Conservation (phyloP, 92 coral and sea anemone species). For the Epizoanthus ramosus region DNA sequence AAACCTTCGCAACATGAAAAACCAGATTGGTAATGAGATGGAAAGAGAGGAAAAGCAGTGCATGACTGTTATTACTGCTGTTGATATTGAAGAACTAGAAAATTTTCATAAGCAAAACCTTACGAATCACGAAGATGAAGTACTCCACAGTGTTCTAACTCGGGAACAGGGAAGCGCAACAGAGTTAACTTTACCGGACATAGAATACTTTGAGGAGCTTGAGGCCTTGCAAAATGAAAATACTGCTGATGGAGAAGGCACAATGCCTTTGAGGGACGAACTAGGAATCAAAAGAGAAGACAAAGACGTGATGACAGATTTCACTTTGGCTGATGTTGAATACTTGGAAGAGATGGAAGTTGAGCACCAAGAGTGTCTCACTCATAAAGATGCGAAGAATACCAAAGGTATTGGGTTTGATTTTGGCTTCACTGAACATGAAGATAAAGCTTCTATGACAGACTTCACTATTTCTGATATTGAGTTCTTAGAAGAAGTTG, state of each 20-base stretch:
- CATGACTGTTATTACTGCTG: constrained; percentile 61
- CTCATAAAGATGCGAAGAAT: neutral
- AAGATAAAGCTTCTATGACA: constrained; percentile 60
- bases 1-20: constrained; percentile 46
- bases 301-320: constrained; percentile 59
- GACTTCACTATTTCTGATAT: constrained; percentile 64
- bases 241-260: constrained; percentile 19
- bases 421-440: constrained; percentile 41
- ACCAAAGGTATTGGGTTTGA: neutral
- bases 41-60: constrained; percentile 54
- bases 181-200: constrained; percentile 61
- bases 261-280: neutral
- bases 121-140: constrained; percentile 5
- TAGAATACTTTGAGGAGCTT: constrained; percentile 67
- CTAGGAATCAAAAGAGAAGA: constrained; percentile 41
- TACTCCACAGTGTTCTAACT: constrained; percentile 28
- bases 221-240: constrained; percentile 54
- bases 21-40: constrained; percentile 21
- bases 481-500: constrained; percentile 59
- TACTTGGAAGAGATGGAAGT: constrained; percentile 42
- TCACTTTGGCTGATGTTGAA: constrained; percentile 54
- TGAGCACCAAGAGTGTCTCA: constrained; percentile 23
- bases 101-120: constrained; percentile 47
- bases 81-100: constrained; percentile 58
- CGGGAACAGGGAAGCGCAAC: constrained; percentile 64